Evolutionary conservation across 2,888 invertebrate genomes (phyloP).

Genomic region (Didymodactylos carnosus): DNA sequence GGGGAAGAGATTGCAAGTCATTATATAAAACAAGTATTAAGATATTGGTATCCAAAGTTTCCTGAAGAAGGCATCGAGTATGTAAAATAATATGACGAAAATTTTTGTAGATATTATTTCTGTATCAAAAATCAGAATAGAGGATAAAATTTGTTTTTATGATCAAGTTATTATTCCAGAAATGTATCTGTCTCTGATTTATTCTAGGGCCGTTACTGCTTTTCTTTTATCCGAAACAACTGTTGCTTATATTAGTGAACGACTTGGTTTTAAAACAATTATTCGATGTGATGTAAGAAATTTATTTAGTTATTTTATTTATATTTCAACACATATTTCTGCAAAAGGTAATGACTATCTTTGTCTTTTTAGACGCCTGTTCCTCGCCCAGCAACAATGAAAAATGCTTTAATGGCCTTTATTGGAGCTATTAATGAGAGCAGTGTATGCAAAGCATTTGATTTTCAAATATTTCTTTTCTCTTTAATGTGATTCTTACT

Average conservation of each 20-base stretch:
- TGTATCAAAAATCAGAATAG: no score
- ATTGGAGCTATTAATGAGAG: constrained; percentile 48
- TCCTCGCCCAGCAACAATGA: constrained; percentile 43
- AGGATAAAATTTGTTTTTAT: no score
- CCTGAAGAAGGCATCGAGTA: constrained; percentile 53
- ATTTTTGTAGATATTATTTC: no score
- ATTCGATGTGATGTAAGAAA: constrained; percentile 52
- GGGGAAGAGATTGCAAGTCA: constrained; percentile 46
- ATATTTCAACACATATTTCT: constrained; percentile 13
- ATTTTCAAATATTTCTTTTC: neutral
- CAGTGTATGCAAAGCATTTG: constrained; percentile 38
- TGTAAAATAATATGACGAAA: constrained; percentile 17
- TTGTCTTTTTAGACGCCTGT: constrained; percentile 48
- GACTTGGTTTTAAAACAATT: constrained; percentile 63
- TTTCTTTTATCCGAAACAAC: constrained; percentile 47
- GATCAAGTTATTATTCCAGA: neutral
- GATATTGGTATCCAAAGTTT: constrained; percentile 48
- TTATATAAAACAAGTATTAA: constrained; percentile 50
- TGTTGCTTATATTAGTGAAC: constrained; percentile 50
- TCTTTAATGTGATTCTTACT: neutral
- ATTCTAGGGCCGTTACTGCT: constrained; percentile 42
- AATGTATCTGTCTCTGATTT: neutral
- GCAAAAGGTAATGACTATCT: neutral
- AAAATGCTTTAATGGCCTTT: constrained; percentile 57
- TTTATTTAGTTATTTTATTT: constrained; percentile 3